Conservation (phyloP, 2,797 vertebrate genomes). For the Gymnopithys bicolor region DNA sequence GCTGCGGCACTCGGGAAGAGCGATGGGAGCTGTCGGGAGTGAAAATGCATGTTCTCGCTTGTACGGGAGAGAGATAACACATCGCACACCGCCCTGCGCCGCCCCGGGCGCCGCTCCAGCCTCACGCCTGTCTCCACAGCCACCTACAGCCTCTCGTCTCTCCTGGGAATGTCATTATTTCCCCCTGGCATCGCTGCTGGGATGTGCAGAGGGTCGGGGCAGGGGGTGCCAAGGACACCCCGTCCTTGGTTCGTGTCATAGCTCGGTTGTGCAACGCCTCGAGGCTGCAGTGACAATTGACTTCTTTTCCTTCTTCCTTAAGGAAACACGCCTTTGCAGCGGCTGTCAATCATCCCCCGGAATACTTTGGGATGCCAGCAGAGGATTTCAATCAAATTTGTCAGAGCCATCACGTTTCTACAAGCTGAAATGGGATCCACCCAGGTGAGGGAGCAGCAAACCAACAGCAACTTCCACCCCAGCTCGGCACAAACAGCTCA, state of each 20-base stretch:
- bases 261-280: background rate
- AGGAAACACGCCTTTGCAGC: background rate
- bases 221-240: background rate
- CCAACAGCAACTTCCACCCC: background rate
- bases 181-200: background rate
- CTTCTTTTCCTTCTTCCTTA: background rate
- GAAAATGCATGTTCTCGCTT: background rate
- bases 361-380: background rate
- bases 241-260: background rate
- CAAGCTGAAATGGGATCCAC: background rate
- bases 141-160: background rate
- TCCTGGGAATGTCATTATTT: background rate
- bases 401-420: background rate
- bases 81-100: background rate
- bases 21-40: background rate
- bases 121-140: background rate
- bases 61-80: background rate
- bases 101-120: background rate
- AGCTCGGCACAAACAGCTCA: background rate
- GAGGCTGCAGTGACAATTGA: background rate
- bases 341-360: background rate
- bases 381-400: constrained; percentile 1
- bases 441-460: background rate
- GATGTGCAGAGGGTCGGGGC: rapidly evolving
- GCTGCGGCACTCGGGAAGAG: background rate